Evolutionary conservation across 2,888 invertebrate genomes (phyloP).

Genomic region (Rhingia rostrata): DNA sequence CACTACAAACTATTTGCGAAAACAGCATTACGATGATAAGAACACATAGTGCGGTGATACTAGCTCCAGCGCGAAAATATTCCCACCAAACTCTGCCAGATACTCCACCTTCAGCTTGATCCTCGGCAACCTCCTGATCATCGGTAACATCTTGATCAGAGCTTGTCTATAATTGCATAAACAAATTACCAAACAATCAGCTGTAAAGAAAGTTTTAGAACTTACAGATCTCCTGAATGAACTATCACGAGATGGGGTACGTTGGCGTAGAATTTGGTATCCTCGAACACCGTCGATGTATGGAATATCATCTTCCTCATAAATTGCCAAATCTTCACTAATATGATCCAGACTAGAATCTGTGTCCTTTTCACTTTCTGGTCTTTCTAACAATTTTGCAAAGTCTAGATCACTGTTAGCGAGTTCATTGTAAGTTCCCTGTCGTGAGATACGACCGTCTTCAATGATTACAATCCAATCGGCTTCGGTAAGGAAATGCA

Average conservation of each 20-base stretch:
- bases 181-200: neutral
- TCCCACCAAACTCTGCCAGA: slow-evolving; percentile 81
- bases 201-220: neutral
- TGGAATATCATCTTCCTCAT: slow-evolving; percentile 82
- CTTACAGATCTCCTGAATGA: slow-evolving; percentile 79
- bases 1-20: slow-evolving; percentile 85
- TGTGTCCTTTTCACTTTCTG: slow-evolving; percentile 75
- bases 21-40: slow-evolving; percentile 84
- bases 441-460: slow-evolving; percentile 83
- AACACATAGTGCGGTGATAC: slow-evolving; percentile 82
- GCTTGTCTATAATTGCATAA: slow-evolving; percentile 76
- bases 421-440: slow-evolving; percentile 84
- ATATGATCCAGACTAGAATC: slow-evolving; percentile 58
- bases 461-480: slow-evolving; percentile 86
- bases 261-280: slow-evolving; percentile 79
- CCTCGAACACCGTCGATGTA: slow-evolving; percentile 82
- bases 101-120: slow-evolving; percentile 82
- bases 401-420: slow-evolving; percentile 84
- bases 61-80: slow-evolving; percentile 84
- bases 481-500: slow-evolving; percentile 87
- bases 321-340: slow-evolving; percentile 68
- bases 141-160: slow-evolving; percentile 76
- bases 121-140: slow-evolving; percentile 80
- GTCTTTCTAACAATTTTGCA: slow-evolving; percentile 83
- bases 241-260: slow-evolving; percentile 76